Evolutionary conservation across 2,113 vertebrate species (phyloP).

Genomic region (Octodon degus): DNA sequence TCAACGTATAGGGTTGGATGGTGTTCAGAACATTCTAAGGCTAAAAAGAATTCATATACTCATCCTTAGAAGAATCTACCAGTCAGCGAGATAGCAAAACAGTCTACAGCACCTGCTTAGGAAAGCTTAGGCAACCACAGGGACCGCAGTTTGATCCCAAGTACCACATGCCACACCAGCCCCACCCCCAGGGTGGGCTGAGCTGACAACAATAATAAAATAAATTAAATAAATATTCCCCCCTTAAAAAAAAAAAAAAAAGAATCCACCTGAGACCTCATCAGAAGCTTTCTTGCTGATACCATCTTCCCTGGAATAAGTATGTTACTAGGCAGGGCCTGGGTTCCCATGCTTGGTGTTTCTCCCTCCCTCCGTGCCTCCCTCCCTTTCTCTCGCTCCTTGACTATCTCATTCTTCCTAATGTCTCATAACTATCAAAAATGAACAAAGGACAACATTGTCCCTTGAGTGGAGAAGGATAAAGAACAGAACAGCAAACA

Average conservation of each 20-base stretch:
- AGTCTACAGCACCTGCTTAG: too few species aligned
- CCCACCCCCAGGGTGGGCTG: too few species aligned
- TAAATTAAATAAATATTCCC: too few species aligned
- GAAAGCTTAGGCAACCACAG: too few species aligned
- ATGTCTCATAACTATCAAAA: background rate
- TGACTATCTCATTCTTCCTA: background rate
- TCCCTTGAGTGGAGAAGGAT: background rate
- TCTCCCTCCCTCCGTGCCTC: too few species aligned
- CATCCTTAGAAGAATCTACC: background rate
- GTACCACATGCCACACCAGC: too few species aligned
- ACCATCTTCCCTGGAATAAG: background rate
- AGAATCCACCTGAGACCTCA: background rate
- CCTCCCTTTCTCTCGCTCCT: too few species aligned
- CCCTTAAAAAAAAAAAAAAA: background rate
- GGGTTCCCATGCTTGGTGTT: background rate
- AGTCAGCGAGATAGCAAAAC: too few species aligned
- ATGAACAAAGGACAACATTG: background rate
- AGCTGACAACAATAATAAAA: too few species aligned
- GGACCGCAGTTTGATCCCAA: too few species aligned
- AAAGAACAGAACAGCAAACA: background rate
- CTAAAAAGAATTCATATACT: background rate
- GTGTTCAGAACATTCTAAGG: background rate
- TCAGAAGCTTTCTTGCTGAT: background rate
- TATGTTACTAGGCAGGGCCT: background rate
- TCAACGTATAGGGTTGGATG: background rate